Conservation (phyloP, 2,888 invertebrate genomes). For the Apamea crenata region DNA sequence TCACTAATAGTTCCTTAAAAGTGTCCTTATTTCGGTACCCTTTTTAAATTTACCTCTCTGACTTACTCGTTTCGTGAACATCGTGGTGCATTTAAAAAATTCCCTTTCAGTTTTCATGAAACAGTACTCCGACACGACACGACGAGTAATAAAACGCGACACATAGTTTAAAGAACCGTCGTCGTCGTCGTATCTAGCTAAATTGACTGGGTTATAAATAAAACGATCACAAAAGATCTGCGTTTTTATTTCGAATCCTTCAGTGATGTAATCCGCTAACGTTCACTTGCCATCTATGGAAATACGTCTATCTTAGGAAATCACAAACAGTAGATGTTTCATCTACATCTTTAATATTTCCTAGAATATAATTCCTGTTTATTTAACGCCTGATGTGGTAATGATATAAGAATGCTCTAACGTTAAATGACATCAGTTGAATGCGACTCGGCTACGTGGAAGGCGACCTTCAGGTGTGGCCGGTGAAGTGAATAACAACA, state of each 20-base stretch:
- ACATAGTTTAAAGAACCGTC: not conserved
- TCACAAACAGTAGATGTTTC: slow-evolving; percentile 23
- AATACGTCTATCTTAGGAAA: slow-evolving; percentile 45
- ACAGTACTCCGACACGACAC: not conserved
- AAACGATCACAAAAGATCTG: slow-evolving; percentile 39
- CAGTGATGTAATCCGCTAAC: slow-evolving; percentile 48
- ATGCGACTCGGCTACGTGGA: slow-evolving; percentile 71
- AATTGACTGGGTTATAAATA: slow-evolving; percentile 41
- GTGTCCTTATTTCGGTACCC: not conserved
- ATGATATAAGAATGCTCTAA: slow-evolving; percentile 79
- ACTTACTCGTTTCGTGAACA: not conserved
- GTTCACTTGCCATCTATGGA: slow-evolving; percentile 36
- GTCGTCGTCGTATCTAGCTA: slow-evolving; percentile 8
- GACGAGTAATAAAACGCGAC: slow-evolving; percentile 6
- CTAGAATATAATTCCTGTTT: slow-evolving; percentile 36
- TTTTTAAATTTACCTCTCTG: not conserved
- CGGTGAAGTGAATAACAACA: slow-evolving; percentile 66
- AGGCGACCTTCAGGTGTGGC: slow-evolving; percentile 78
- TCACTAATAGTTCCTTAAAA: slow-evolving; percentile 26
- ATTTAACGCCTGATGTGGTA: slow-evolving; percentile 73
- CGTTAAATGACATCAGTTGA: slow-evolving; percentile 74
- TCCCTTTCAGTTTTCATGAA: slow-evolving; percentile 3
- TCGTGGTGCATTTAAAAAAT: not conserved
- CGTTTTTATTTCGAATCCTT: slow-evolving; percentile 32
- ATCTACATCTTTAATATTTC: slow-evolving; percentile 41